A percentile compares a stretch with the other conserved stretches of the same genome.
Conservation (phyloP, 2,888 invertebrate genomes). For the Rhorus exstirpatorius region DNA sequence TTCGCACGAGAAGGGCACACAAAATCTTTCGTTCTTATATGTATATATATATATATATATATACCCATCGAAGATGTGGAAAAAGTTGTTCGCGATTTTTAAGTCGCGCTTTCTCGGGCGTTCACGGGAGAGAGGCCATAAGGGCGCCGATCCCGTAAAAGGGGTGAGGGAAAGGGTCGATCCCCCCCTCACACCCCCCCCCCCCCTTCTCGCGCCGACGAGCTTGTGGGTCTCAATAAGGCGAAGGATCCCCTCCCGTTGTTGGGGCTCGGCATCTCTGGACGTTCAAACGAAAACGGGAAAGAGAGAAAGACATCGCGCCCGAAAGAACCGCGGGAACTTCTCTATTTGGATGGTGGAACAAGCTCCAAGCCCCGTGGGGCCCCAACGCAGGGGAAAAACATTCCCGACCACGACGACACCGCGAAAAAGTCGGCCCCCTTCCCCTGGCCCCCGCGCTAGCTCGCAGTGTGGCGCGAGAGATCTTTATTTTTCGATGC, state of each 20-base stretch:
- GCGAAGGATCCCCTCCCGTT: slow-evolving; percentile 42
- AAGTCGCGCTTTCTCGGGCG: slow-evolving; percentile 69
- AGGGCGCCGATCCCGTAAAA: slow-evolving; percentile 58
- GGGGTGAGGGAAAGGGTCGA: not conserved
- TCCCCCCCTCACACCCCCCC: slow-evolving; percentile 5
- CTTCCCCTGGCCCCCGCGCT: not conserved
- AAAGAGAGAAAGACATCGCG: slow-evolving; percentile 68
- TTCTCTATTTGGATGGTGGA: slow-evolving; percentile 69
- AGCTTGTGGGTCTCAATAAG: slow-evolving; percentile 75
- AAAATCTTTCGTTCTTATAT: slow-evolving; percentile 2
- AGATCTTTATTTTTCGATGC: slow-evolving; percentile 59
- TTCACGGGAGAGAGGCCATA: slow-evolving; percentile 53
- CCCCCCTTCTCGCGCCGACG: slow-evolving; percentile 11
- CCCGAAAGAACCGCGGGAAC: slow-evolving; percentile 42
- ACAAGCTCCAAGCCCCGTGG: slow-evolving; percentile 60
- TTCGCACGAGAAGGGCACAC: slow-evolving; percentile 48
- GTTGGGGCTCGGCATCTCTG: not conserved
- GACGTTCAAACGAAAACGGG: slow-evolving; percentile 46
- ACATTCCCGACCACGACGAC: slow-evolving; percentile 45
- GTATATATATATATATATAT: not conserved
- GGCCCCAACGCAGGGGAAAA: slow-evolving; percentile 60
- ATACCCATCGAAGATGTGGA: slow-evolving; percentile 64
- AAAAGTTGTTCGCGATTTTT: slow-evolving; percentile 79
- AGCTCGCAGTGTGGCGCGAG: slow-evolving; percentile 22
- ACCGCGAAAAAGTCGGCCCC: slow-evolving; percentile 38